Evolutionary conservation across 2,113 vertebrate species (phyloP).

Genomic region (Colaptes auratus): DNA sequence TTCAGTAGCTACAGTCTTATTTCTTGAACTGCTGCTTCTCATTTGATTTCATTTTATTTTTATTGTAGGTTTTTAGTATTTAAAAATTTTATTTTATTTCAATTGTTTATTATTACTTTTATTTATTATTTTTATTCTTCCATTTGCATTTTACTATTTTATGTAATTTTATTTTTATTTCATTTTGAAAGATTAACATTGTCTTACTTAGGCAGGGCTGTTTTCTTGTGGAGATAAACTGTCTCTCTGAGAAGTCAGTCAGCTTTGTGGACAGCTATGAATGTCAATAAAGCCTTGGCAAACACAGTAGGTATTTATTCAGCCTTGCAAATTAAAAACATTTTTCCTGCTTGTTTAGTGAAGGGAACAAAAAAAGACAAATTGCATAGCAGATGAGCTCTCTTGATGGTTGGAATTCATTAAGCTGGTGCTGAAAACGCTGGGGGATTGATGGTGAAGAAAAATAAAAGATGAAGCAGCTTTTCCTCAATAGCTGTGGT

Average conservation of each 20-base stretch:
- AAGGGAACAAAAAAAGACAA: slow-evolving; percentile 62
- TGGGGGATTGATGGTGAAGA: slow-evolving; percentile 53
- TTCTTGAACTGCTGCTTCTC: slow-evolving; percentile 2
- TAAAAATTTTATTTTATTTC: too few relatives aligned
- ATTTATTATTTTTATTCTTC: not conserved
- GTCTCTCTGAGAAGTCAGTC: slow-evolving; percentile 45
- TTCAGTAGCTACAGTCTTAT: not conserved
- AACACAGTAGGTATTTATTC: slow-evolving; percentile 55
- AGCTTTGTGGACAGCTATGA: slow-evolving; percentile 34
- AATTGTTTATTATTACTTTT: too few relatives aligned
- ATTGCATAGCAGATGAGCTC: slow-evolving; percentile 54
- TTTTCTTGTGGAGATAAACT: slow-evolving; percentile 9
- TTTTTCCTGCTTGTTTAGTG: slow-evolving; percentile 56
- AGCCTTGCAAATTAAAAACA: slow-evolving; percentile 69
- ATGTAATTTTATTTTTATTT: not conserved
- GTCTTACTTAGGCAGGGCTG: not conserved
- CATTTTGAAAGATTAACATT: slow-evolving; percentile 34
- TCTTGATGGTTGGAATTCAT: slow-evolving; percentile 64
- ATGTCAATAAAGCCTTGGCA: slow-evolving; percentile 62
- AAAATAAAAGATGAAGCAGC: slow-evolving; percentile 50
- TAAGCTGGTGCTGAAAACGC: slow-evolving; percentile 57
- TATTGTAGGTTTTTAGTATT: too few relatives aligned
- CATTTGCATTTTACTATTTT: not conserved
- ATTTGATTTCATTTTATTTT: not conserved
- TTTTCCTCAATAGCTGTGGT: slow-evolving; percentile 32